Evolutionary conservation across 1,140 invertebrate genomes (phyloP).

Genomic region (Sitobion miscanthi): DNA sequence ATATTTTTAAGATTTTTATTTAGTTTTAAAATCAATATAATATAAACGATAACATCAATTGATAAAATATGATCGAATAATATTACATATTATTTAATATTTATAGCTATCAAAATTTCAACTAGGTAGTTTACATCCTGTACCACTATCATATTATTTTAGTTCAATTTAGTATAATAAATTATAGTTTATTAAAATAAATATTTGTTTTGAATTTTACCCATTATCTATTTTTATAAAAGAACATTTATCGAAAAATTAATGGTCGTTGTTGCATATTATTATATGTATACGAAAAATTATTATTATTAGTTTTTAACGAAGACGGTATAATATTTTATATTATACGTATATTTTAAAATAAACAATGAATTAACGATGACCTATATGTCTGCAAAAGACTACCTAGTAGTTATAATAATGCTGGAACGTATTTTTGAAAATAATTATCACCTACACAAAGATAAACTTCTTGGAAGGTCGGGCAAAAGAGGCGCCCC

Average conservation of each 20-base stretch:
- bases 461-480: conserved; percentile 21
- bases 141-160: neutral
- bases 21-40: no score
- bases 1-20: no score
- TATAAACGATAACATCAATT: no score
- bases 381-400: neutral
- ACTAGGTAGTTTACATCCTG: neutral
- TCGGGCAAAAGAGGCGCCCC: neutral
- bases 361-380: neutral
- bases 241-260: neutral
- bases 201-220: neutral
- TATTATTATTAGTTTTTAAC: neutral
- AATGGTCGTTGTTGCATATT: neutral
- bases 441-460: conserved; percentile 30
- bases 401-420: neutral
- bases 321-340: neutral
- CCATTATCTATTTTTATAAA: neutral
- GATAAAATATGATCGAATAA: no score
- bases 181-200: neutral
- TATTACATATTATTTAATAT: no score
- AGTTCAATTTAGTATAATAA: neutral
- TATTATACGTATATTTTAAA: neutral
- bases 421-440: conserved; percentile 10
- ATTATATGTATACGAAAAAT: neutral
- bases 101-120: no score